A percentile compares a stretch with the other conserved stretches of the same genome.
Evolutionary conservation across 2,888 invertebrate species (phyloP).

Genomic region (Drosophila rellima): DNA sequence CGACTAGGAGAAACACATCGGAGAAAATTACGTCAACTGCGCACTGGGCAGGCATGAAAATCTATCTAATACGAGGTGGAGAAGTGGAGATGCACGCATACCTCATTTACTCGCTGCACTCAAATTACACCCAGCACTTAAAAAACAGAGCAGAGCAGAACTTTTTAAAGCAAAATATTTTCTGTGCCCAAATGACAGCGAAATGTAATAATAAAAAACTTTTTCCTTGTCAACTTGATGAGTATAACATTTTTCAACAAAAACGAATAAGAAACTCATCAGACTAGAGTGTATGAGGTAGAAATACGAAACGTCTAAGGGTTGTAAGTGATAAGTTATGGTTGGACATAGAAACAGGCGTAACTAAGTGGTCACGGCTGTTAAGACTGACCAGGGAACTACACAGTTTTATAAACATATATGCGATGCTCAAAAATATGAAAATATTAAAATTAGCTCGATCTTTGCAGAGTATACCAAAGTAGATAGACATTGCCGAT

Average conservation of each 20-base stretch:
- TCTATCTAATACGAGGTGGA: slow-evolving; percentile 37
- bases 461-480: too few species aligned
- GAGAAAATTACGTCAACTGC: slow-evolving; percentile 70
- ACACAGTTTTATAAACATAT: neutral
- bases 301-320: slow-evolving; percentile 54
- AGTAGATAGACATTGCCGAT: too few species aligned
- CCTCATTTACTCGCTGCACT: slow-evolving; percentile 73
- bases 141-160: slow-evolving; percentile 42
- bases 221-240: slow-evolving; percentile 84
- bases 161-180: slow-evolving; percentile 78
- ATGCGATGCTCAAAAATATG: neutral
- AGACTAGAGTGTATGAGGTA: slow-evolving; percentile 33
- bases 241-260: slow-evolving; percentile 78
- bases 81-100: slow-evolving; percentile 40
- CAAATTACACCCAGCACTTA: slow-evolving; percentile 64
- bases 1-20: slow-evolving; percentile 48
- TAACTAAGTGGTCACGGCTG: too few species aligned
- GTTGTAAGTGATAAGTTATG: slow-evolving; percentile 4
- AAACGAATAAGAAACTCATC: slow-evolving; percentile 24
- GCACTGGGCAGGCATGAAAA: slow-evolving; percentile 56
- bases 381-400: neutral
- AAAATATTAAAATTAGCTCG: too few species aligned
- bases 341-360: neutral
- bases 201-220: slow-evolving; percentile 84
- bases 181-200: slow-evolving; percentile 82